These are phyloP conservation scores for Forbesichthys agassizii DNA, from an alignment of 2,113 vertebrate species.

Conservation along the genomic window DNA sequence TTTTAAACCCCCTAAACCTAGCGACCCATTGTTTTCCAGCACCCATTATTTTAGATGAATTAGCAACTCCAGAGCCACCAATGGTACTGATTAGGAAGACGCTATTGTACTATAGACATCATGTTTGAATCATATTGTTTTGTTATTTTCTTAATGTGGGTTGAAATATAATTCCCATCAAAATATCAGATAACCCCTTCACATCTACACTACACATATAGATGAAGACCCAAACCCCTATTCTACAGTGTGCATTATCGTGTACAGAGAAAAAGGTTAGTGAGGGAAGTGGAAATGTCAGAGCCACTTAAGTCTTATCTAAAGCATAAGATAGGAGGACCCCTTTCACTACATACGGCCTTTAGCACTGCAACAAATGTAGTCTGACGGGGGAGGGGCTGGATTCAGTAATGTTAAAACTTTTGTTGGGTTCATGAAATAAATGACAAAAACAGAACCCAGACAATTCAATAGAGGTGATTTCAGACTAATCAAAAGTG, in stretches of 20 bases:
- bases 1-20: constrained; percentile 84
- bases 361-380: constrained; percentile 8
- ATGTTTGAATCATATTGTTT: too few relatives aligned
- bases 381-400: too few relatives aligned
- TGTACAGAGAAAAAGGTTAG: constrained; percentile 56
- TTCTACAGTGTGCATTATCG: constrained; percentile 49
- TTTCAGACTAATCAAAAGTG: constrained; percentile 55
- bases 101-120: constrained; percentile 38
- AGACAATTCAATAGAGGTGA: constrained; percentile 55
- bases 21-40: constrained; percentile 86
- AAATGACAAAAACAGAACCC: constrained; percentile 50
- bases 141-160: too few relatives aligned
- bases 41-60: constrained; percentile 94
- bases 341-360: constrained; percentile 42
- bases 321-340: constrained; percentile 53
- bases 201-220: not conserved
- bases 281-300: constrained; percentile 70
- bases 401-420: constrained; percentile 27
- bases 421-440: constrained; percentile 37
- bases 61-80: constrained; percentile 84
- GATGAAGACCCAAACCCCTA: not conserved
- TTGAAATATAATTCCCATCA: too few relatives aligned
- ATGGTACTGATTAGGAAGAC: constrained; percentile 89
- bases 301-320: constrained; percentile 72
- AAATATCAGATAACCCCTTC: not conserved